phyloP scores from a whole-genome alignment of 2,797 vertebrate genomes.

The Bufotes viridis region DNA sequence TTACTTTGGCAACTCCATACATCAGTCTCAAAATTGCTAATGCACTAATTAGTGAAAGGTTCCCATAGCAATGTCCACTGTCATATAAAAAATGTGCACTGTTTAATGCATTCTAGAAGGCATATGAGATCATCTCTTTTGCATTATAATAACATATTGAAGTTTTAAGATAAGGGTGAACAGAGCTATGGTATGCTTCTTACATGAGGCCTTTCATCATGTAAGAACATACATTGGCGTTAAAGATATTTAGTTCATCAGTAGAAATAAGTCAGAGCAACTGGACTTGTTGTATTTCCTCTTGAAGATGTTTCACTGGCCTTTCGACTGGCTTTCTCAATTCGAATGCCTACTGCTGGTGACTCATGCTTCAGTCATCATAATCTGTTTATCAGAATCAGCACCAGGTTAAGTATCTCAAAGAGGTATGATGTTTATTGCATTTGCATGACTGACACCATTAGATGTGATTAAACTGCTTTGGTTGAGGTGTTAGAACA shows the following conservation, averaged over 20 bases:
- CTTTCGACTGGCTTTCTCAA: too few species aligned
- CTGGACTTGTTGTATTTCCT: too few species aligned
- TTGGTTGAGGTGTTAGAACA: too few species aligned
- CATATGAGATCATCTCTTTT: not conserved
- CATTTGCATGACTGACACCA: too few species aligned
- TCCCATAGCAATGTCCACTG: conserved; percentile 1
- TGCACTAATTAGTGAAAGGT: not conserved
- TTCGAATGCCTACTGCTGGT: too few species aligned
- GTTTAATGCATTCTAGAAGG: not conserved
- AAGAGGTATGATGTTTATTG: too few species aligned
- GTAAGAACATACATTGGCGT: not conserved
- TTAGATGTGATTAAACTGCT: too few species aligned
- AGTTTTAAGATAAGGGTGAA: not conserved
- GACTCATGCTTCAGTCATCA: too few species aligned
- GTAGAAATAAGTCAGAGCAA: too few species aligned
- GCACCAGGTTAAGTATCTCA: too few species aligned
- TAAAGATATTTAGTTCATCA: not conserved
- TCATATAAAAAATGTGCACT: conserved; percentile 26
- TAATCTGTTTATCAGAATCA: too few species aligned
- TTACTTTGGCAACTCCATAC: not conserved
- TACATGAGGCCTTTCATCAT: not conserved
- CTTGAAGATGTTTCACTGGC: too few species aligned
- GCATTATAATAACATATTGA: not conserved
- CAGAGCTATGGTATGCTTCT: not conserved
- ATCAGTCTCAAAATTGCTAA: conserved; percentile 35